Conservation (phyloP, 2,113 vertebrate genomes). For the Riparia riparia region DNA sequence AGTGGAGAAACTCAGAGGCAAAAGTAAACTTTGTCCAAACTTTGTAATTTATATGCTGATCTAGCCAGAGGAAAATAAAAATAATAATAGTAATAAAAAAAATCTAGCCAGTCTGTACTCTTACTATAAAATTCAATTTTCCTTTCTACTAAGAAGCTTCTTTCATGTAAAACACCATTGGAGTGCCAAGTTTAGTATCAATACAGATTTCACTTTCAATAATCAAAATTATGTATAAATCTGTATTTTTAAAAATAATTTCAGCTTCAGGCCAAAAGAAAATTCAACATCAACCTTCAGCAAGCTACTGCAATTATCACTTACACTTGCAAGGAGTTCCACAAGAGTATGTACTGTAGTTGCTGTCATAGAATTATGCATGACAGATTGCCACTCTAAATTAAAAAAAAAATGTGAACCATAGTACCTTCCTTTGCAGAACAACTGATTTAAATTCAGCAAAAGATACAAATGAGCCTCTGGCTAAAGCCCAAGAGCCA, state of each 20-base stretch:
- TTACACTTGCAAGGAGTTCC: not conserved
- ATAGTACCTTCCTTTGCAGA: not conserved
- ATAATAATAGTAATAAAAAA: not conserved
- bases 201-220: not conserved
- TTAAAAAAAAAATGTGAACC: not conserved
- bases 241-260: not conserved
- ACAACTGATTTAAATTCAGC: not conserved
- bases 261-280: not conserved
- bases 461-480: not conserved
- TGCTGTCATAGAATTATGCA: not conserved
- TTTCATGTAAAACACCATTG: not conserved
- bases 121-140: not conserved
- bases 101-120: not conserved
- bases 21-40: not conserved
- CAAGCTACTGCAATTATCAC: not conserved
- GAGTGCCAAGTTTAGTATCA: not conserved
- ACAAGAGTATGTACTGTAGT: not conserved
- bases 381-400: not conserved
- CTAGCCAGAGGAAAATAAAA: not conserved
- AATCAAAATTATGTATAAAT: not conserved
- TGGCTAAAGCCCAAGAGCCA: not conserved
- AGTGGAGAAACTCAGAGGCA: not conserved
- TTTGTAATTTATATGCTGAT: not conserved
- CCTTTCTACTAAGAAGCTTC: not conserved
- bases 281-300: not conserved